These are phyloP conservation scores for Oncorhynchus mykiss DNA, from an alignment of 2,113 vertebrate genomes.

Conservation along the genomic window DNA sequence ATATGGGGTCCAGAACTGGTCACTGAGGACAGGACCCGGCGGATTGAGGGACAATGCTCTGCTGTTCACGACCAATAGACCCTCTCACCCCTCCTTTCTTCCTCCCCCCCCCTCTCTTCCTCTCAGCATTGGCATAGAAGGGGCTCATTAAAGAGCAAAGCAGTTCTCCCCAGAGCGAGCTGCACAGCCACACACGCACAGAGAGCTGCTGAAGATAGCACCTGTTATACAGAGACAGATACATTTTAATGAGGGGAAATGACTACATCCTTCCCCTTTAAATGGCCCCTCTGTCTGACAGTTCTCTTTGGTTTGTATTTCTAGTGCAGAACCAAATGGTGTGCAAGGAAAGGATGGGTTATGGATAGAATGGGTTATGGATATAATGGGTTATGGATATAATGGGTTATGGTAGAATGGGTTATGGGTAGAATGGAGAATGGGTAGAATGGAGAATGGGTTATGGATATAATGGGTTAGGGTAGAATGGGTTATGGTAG, in stretches of 20 bases:
- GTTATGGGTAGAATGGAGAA: background rate
- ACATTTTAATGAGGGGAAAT: constrained; percentile 6
- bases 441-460: too few relatives aligned
- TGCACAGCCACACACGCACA: too few relatives aligned
- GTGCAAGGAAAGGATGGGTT: too few relatives aligned
- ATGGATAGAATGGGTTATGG: background rate
- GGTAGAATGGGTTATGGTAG: too few relatives aligned
- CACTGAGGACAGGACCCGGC: constrained; percentile 3
- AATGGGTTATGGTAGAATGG: too few relatives aligned
- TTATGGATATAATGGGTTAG: too few relatives aligned
- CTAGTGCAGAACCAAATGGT: background rate
- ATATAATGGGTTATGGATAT: too few relatives aligned
- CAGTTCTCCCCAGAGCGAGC: background rate
- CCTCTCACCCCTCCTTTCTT: background rate
- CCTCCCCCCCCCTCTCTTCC: background rate
- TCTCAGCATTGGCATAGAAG: background rate
- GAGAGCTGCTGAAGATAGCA: background rate
- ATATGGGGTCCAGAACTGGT: background rate
- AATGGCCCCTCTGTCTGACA: background rate
- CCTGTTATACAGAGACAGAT: background rate
- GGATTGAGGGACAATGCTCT: constrained; percentile 47
- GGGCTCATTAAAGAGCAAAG: background rate
- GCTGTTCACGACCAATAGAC: constrained; percentile 49
- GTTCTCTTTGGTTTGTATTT: background rate
- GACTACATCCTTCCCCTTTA: background rate